Conservation (phyloP, 2,888 invertebrate genomes). For the Drosophila meridiana region DNA sequence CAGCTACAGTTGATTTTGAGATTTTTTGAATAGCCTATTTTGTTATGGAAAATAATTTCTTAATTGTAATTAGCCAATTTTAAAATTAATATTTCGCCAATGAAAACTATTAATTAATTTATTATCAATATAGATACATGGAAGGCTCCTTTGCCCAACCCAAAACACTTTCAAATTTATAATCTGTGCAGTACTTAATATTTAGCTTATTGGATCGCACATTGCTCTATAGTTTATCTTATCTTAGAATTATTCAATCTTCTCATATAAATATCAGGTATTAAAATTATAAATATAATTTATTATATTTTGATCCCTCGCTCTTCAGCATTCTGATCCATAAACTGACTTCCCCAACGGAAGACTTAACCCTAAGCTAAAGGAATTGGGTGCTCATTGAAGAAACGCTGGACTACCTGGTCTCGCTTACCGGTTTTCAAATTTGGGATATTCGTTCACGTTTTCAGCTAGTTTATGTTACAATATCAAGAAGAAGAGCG, state of each 20-base stretch:
- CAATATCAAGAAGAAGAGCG: constrained; percentile 56
- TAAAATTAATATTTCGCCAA: no score
- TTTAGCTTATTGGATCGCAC: no score
- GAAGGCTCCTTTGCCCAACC: no score
- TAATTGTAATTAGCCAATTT: no score
- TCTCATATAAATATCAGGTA: neutral
- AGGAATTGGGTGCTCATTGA: constrained; percentile 58
- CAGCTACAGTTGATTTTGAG: neutral
- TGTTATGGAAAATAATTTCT: no score
- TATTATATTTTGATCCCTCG: neutral
- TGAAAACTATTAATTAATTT: no score
- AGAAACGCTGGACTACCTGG: constrained; percentile 57
- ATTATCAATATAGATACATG: no score
- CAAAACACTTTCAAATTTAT: no score
- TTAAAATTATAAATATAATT: neutral
- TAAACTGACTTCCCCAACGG: constrained; percentile 34
- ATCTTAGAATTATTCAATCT: neutral
- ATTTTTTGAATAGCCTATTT: no score
- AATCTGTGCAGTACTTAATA: no score
- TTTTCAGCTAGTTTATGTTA: constrained; percentile 79
- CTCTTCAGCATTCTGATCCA: neutral
- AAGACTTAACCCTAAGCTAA: constrained; percentile 42
- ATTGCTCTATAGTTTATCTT: neutral
- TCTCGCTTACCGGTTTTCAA: constrained; percentile 78
- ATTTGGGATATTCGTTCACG: constrained; percentile 78